Evolutionary conservation across 2,113 vertebrate species (phyloP), one percentile per base, ranked within the genome.

Genomic region (Periophthalmus modestus): DNA sequence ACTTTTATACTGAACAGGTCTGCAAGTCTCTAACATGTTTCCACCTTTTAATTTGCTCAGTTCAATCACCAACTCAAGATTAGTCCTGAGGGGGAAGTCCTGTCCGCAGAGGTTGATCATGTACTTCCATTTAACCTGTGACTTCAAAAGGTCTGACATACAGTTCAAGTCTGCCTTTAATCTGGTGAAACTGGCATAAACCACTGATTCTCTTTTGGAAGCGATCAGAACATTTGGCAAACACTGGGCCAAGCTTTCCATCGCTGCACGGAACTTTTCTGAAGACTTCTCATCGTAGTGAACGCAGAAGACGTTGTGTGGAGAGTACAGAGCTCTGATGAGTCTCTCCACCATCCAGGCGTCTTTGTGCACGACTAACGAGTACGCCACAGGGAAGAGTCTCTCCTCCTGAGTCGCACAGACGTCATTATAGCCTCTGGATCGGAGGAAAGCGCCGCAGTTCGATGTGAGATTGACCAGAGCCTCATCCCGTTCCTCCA

Each of bases 401-500:
- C 16, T 48, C 83, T 91, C 88, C 57, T 83, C 80, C 28, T 85
- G 69, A 0, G 82, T 68, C 15, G 66, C 48, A 1, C 75, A 83
- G 19, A 77, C 28, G 0, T 73, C n/a, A 1, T 84, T 73, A 6
- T 91, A 91, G 33, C 83, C 81, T 57, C 89, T 78, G 62, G 48
- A 19, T 21, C 33, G 39, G 21, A 16, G 21, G 28, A 78, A 91
- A 66, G 75, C 6, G 0, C 87, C 68, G 78, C 97, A 99, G 5
- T 95, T 77, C 24, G 85, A 92, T 0, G 93, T 95, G 75, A 98
- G 79, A 16, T 88, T 83, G 36, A 75, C 11, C 1, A 98, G 89
- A 43, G 90, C 92, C 24, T 95, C 93, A 83, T 98, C 97, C 11
- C 85, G 78, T 73, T 95, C 89, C 85, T 96, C 95, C 18, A 94